Evolutionary conservation across 2,797 vertebrate species (phyloP).

Genomic region (Sebastes trivittatus): DNA sequence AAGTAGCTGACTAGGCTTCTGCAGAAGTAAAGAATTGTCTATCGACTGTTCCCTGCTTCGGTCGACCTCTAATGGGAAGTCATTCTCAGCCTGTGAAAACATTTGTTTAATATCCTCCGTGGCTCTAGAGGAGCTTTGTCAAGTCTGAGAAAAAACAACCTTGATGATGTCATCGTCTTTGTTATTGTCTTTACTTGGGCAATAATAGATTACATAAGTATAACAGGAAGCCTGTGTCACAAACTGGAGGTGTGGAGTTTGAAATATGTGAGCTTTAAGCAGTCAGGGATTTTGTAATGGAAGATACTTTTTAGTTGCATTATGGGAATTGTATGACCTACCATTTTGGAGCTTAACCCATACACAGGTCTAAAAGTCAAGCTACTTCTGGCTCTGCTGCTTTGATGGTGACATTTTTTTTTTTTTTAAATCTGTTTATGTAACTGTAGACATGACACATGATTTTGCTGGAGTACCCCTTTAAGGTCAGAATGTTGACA

Average conservation of each 20-base stretch:
- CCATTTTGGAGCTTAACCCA: background rate
- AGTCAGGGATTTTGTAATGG: background rate
- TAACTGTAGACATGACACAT: background rate
- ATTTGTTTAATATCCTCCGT: background rate
- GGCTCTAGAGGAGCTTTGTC: too few species aligned
- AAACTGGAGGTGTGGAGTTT: background rate
- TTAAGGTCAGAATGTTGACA: background rate
- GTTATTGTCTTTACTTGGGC: background rate
- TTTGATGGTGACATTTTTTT: background rate
- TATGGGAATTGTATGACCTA: background rate
- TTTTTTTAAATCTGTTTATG: background rate
- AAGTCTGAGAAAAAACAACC: background rate
- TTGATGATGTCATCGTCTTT: background rate
- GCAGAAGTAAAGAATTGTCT: background rate
- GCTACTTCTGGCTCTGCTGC: background rate
- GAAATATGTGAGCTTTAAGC: background rate
- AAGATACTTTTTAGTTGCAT: background rate
- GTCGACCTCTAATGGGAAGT: background rate
- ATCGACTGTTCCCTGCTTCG: background rate
- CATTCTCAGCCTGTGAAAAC: background rate
- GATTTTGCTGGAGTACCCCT: background rate
- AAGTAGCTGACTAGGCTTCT: too few species aligned
- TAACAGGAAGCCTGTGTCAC: background rate
- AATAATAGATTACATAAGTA: too few species aligned
- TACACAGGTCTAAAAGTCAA: background rate